These are phyloP conservation scores for Calameuta pallipes DNA, from an alignment of 2,888 invertebrate species.

Conservation along the genomic window DNA sequence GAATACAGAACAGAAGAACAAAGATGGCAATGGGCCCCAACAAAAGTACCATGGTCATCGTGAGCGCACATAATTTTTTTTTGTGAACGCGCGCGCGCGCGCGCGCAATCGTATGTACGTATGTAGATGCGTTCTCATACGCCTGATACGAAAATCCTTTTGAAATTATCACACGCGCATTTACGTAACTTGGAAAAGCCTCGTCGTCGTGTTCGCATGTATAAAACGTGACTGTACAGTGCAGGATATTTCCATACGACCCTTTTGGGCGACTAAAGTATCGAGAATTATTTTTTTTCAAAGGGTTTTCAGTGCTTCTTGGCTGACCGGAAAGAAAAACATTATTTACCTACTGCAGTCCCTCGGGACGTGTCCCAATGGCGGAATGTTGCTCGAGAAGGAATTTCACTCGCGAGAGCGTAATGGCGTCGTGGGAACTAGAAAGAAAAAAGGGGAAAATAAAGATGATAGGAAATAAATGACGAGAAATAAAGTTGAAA, in stretches of 20 bases:
- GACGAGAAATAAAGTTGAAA: slow-evolving; percentile 29
- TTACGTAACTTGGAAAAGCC: background rate
- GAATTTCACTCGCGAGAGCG: slow-evolving; percentile 40
- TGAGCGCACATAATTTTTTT: background rate
- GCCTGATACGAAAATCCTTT: background rate
- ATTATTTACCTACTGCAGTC: slow-evolving; percentile 17
- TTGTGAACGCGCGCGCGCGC: background rate
- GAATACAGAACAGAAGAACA: slow-evolving; percentile 72
- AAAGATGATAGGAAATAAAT: slow-evolving; percentile 36
- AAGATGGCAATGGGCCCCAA: slow-evolving; percentile 67
- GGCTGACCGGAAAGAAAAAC: slow-evolving; percentile 1
- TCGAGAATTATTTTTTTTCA: background rate
- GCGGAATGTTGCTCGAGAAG: slow-evolving; percentile 4
- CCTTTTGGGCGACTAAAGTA: background rate
- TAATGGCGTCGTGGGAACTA: slow-evolving; percentile 38
- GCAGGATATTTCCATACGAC: slow-evolving; percentile 42
- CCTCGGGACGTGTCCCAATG: background rate
- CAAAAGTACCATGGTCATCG: slow-evolving; percentile 28
- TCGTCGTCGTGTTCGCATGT: slow-evolving; percentile 28
- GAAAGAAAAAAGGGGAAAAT: slow-evolving; percentile 43
- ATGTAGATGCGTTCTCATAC: background rate
- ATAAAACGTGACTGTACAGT: slow-evolving; percentile 26
- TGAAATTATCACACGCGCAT: background rate
- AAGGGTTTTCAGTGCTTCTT: slow-evolving; percentile 1
- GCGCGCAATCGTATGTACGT: background rate